phyloP scores from a whole-genome alignment of 2,113 vertebrate genomes.

The Sula dactylatra region DNA sequence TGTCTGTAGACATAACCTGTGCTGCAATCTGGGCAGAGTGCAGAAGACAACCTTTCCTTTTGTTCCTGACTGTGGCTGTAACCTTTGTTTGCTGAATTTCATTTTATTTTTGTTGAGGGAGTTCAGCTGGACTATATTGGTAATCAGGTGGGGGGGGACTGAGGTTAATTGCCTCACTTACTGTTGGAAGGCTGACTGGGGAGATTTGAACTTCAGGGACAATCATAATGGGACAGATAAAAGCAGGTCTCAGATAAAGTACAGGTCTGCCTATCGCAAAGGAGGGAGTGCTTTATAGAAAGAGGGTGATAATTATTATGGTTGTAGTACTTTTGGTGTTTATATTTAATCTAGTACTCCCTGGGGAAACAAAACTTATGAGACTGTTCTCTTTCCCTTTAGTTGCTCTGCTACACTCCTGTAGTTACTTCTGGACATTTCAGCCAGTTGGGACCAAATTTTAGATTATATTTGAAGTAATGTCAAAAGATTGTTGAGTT shows the following conservation, averaged over 20 bases:
- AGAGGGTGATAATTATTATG: constrained; percentile 16
- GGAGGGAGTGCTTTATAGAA: constrained; percentile 12
- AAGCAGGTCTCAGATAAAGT: constrained; percentile 10
- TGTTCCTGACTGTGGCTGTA: neutral
- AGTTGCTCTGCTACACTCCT: neutral
- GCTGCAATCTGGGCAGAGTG: neutral
- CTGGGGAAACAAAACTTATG: neutral
- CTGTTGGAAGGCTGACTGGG: neutral
- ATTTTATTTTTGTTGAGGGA: constrained; percentile 15
- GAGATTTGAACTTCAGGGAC: neutral
- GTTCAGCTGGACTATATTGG: neutral
- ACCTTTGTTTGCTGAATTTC: constrained; percentile 10
- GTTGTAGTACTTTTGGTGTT: constrained; percentile 27
- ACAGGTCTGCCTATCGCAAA: neutral
- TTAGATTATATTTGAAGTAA: neutral
- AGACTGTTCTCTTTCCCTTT: neutral
- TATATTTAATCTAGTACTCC: constrained; percentile 12
- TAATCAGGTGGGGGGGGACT: neutral
- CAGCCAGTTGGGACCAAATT: neutral
- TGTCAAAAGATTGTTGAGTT: neutral
- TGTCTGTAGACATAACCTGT: neutral
- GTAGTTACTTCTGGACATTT: neutral
- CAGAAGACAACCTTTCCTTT: neutral
- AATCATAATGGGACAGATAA: constrained; percentile 43
- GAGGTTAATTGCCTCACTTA: constrained; percentile 29